These are phyloP conservation scores for Melanostoma scalare DNA, from an alignment of 2,888 invertebrate genomes.

Conservation along the genomic window DNA sequence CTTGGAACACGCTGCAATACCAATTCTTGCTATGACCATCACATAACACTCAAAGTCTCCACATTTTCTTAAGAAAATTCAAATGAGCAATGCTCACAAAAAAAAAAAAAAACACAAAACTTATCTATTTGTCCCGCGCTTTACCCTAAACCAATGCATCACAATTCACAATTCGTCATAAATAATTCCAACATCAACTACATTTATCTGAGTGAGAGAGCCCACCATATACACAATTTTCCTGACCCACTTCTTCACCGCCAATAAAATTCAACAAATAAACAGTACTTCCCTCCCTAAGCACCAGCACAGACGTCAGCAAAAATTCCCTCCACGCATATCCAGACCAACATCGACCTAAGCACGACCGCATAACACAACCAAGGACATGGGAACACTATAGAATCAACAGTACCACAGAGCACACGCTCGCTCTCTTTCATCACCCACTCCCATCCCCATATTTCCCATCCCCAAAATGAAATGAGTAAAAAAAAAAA, in stretches of 20 bases:
- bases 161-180: slow-evolving; percentile 51
- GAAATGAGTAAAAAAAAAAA: slow-evolving; percentile 10
- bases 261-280: slow-evolving; percentile 69
- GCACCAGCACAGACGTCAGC: slow-evolving; percentile 33
- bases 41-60: no score
- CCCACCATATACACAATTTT: slow-evolving; percentile 35
- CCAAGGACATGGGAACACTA: slow-evolving; percentile 44
- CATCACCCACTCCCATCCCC: background rate
- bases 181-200: slow-evolving; percentile 53
- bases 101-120: background rate
- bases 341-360: slow-evolving; percentile 46
- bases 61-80: background rate
- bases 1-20: no score
- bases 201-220: slow-evolving; percentile 13
- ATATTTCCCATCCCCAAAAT: background rate
- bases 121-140: background rate
- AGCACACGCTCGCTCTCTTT: slow-evolving; percentile 1
- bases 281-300: slow-evolving; percentile 41
- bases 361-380: slow-evolving; percentile 57
- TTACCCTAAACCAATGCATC: slow-evolving; percentile 13
- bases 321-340: slow-evolving; percentile 43
- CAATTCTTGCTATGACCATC: no score
- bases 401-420: slow-evolving; percentile 40
- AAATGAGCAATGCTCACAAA: slow-evolving; percentile 6
- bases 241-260: slow-evolving; percentile 69